Conservation (phyloP, 1,140 invertebrate genomes). For the Carposina sasakii region DNA sequence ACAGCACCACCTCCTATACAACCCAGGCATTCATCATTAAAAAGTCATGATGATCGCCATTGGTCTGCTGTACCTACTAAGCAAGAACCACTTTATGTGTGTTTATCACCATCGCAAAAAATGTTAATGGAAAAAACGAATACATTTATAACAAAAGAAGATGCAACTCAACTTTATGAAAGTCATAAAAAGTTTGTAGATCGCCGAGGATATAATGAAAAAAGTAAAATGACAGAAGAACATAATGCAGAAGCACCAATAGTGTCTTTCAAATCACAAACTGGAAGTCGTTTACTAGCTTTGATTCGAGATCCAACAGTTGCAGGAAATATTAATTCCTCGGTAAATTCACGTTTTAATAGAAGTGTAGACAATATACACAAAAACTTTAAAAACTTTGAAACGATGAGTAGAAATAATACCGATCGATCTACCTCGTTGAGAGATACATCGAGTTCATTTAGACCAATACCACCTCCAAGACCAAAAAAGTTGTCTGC, state of each 20-base stretch:
- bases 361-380: slow-evolving; percentile 20
- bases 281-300: slow-evolving; percentile 58
- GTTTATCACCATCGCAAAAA: slow-evolving; percentile 82
- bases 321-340: slow-evolving; percentile 38
- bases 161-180: slow-evolving; percentile 76
- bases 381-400: slow-evolving; percentile 12
- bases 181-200: slow-evolving; percentile 80
- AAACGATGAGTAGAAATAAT: slow-evolving; percentile 5
- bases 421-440: slow-evolving; percentile 9
- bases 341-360: slow-evolving; percentile 19
- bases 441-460: slow-evolving; percentile 20
- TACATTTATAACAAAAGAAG: slow-evolving; percentile 56
- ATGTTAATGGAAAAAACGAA: slow-evolving; percentile 68
- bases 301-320: slow-evolving; percentile 49
- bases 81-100: slow-evolving; percentile 77
- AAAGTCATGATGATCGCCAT: slow-evolving; percentile 53
- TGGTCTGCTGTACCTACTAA: slow-evolving; percentile 76
- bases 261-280: slow-evolving; percentile 59
- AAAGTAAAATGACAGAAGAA: slow-evolving; percentile 29
- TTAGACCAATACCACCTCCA: slow-evolving; percentile 47
- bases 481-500: slow-evolving; percentile 48
- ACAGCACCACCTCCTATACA: slow-evolving; percentile 49
- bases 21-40: slow-evolving; percentile 59
- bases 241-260: slow-evolving; percentile 24
- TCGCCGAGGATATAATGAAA: slow-evolving; percentile 73